Conservation (phyloP, 2,113 vertebrate genomes). For the Seriola rivoliana region DNA sequence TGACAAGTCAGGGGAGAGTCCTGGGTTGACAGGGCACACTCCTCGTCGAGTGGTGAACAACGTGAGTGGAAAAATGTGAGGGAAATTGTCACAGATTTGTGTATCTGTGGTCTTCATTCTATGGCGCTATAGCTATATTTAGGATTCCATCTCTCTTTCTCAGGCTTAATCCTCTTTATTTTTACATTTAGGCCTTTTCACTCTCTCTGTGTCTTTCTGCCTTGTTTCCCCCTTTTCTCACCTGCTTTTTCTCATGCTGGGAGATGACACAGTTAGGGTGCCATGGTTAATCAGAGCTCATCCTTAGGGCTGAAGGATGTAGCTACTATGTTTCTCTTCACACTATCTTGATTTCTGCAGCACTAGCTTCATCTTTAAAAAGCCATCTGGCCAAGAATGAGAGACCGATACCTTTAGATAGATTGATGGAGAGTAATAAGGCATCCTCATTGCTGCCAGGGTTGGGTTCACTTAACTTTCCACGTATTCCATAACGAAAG, state of each 20-base stretch:
- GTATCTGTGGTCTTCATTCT: background rate
- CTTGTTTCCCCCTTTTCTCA: constrained; percentile 13
- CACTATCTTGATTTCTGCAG: constrained; percentile 41
- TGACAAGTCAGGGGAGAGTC: constrained; percentile 62
- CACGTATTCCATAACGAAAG: background rate
- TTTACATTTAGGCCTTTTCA: background rate
- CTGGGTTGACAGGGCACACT: constrained; percentile 53
- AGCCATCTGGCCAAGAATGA: constrained; percentile 21
- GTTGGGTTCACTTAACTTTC: constrained; percentile 17
- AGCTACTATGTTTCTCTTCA: constrained; percentile 33
- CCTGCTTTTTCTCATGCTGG: constrained; percentile 58
- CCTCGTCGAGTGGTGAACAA: constrained; percentile 50
- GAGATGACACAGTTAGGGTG: constrained; percentile 71
- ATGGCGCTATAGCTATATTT: background rate
- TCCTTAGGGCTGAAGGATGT: constrained; percentile 43
- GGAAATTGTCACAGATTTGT: constrained; percentile 18
- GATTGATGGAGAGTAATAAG: constrained; percentile 29
- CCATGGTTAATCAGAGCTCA: constrained; percentile 58
- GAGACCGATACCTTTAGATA: constrained; percentile 14
- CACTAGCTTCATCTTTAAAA: constrained; percentile 12
- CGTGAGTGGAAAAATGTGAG: constrained; percentile 46
- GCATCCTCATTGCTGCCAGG: background rate
- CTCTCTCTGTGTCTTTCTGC: background rate
- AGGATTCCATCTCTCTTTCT: background rate
- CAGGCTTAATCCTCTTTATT: background rate